A percentile compares a stretch with the other conserved stretches of the same genome.
phyloP scores from a whole-genome alignment of 2,888 invertebrate genomes.

The Drosophila crucigera region DNA sequence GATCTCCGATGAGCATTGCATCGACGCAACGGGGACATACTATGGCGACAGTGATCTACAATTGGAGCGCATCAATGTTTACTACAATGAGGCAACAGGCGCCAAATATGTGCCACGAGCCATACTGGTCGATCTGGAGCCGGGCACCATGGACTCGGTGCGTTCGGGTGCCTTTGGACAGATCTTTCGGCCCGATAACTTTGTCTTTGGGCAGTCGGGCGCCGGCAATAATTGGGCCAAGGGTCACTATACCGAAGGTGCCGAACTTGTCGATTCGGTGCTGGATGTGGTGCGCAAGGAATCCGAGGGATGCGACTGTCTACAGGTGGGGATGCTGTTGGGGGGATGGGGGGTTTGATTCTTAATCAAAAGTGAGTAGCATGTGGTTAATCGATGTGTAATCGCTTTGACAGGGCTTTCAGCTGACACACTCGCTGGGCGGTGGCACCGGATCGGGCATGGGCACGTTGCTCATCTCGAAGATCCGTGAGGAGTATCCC shows the following conservation, averaged over 20 bases:
- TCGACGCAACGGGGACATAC: constrained; percentile 96
- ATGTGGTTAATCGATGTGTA: neutral
- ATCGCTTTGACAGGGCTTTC: constrained; percentile 88
- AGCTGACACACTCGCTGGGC: constrained; percentile 93
- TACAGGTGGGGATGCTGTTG: constrained; percentile 86
- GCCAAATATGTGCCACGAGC: constrained; percentile 98
- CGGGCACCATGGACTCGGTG: constrained; percentile 99
- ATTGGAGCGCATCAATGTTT: constrained; percentile 97
- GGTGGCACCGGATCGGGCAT: constrained; percentile 96
- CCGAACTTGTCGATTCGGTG: constrained; percentile 93
- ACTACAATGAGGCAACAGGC: constrained; percentile 97
- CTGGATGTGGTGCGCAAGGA: constrained; percentile 94
- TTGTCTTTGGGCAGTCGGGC: constrained; percentile 95
- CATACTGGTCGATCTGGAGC: constrained; percentile 97
- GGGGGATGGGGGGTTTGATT: neutral
- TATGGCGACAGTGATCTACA: constrained; percentile 96
- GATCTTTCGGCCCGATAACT: constrained; percentile 98
- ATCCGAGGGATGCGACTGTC: constrained; percentile 95
- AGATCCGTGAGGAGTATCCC: constrained; percentile 95
- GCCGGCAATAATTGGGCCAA: constrained; percentile 96
- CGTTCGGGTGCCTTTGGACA: constrained; percentile 97
- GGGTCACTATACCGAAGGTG: constrained; percentile 97
- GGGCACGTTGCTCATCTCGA: constrained; percentile 94
- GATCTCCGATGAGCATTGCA: constrained; percentile 97
- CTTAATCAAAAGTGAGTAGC: neutral